A percentile compares a stretch with the other conserved stretches of the same genome.
Conservation (phyloP, 1,140 invertebrate species). For the Drosophila watanabei region DNA sequence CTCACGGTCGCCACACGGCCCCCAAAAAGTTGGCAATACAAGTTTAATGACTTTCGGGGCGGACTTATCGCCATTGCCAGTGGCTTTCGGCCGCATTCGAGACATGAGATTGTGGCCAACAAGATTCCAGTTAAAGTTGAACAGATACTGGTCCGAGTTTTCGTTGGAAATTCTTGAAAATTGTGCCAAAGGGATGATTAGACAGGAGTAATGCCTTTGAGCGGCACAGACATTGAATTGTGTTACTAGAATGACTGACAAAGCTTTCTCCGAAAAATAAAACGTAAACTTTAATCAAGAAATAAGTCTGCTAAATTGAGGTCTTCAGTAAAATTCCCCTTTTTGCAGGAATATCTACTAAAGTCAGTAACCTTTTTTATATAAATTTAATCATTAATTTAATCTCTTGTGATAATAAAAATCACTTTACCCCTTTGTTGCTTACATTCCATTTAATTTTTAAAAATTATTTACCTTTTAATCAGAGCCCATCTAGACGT, state of each 20-base stretch:
- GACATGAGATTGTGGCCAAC: constrained; percentile 47
- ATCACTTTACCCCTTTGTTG: not conserved
- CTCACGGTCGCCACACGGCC: constrained; percentile 21
- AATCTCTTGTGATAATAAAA: not conserved
- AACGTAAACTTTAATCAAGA: not conserved
- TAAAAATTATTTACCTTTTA: constrained; percentile 21
- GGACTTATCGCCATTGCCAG: constrained; percentile 43
- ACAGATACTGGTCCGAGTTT: constrained; percentile 16
- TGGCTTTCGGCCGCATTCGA: constrained; percentile 27
- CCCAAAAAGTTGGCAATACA: constrained; percentile 57
- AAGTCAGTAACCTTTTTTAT: not conserved
- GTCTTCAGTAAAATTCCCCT: not conserved
- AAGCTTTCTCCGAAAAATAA: not conserved
- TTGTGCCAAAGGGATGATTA: constrained; percentile 16
- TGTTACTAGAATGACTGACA: not conserved
- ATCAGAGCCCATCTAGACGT: constrained; percentile 56
- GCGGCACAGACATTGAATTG: not conserved
- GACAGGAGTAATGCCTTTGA: constrained; percentile 5
- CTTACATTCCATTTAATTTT: constrained; percentile 10
- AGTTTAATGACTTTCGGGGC: constrained; percentile 75
- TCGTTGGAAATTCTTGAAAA: constrained; percentile 1
- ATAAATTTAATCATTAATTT: not conserved
- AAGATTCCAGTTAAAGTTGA: constrained; percentile 36
- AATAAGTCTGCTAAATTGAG: not conserved
- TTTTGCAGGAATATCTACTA: not conserved